Evolutionary conservation across 1,140 invertebrate species (phyloP), one percentile per base, ranked within the genome.

Genomic region (Saccostrea cuccullata): DNA sequence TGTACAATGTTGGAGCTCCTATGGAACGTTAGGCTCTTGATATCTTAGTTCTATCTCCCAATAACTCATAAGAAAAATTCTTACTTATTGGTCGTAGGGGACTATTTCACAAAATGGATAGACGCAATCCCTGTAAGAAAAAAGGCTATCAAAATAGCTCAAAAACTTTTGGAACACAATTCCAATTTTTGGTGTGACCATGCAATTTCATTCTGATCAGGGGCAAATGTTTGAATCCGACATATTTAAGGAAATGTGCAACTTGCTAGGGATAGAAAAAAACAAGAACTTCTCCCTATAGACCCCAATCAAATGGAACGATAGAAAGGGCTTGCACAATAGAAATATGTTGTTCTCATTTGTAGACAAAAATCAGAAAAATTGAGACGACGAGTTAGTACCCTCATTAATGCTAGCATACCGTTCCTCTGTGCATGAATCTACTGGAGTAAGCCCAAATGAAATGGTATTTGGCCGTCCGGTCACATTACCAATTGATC

Each of bases 101-200:
- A 86, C 20, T 86, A 91, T 82, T 92, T 91, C 17, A 92, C 93
- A 3, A 87, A 89, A 82, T 93, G 86, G 86, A 30, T 47, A 23
- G 91, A 92, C 64, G 89, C 85, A 11, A 86, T 89, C 47, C 85
- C 92, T 26, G 15, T 93, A 36, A n/a, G 60, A 67, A n/a, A 89
- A 77, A 91, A 86, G 55, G 88, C 92, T 4, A 83, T 56, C 12
- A 93, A 92, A 2, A 89, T 94, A 17, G 95, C 93, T 9, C 88
- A 93, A 30, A 89, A 85, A 5, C 90, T 95, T 17, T 89, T 95
- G 2, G 77, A 92, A 94, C 20, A 85, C 92, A 12, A 77, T 95
- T 20, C 91, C 89, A 82, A 87, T 91, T 6, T 93, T 92, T 88
- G 95, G 95, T 20, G 89, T 93, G 4, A 94, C 95, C 0, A 70